Conservation (phyloP, 2,113 vertebrate species). For the Cyphomyrus plagiostoma region DNA sequence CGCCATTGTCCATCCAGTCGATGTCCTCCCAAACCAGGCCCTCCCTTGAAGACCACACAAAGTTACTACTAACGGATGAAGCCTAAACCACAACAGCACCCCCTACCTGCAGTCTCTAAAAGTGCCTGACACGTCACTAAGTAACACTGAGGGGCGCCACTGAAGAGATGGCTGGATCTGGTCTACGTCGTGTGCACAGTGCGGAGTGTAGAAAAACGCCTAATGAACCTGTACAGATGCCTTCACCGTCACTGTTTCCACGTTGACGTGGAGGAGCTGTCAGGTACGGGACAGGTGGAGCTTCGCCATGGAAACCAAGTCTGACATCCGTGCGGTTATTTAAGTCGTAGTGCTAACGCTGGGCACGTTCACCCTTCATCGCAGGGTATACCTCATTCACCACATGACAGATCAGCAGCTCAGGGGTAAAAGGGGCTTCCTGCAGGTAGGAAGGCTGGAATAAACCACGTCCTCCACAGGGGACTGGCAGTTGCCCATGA, state of each 20-base stretch:
- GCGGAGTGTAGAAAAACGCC: neutral
- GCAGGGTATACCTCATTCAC: neutral
- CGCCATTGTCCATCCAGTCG: constrained; percentile 95
- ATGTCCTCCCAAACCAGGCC: constrained; percentile 90
- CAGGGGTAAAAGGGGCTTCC: neutral
- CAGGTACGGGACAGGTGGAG: neutral
- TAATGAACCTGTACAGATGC: neutral
- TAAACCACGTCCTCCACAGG: neutral
- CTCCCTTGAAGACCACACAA: constrained; percentile 62
- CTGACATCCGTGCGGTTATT: neutral
- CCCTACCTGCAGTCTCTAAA: neutral
- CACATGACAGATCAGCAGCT: neutral
- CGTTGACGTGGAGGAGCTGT: neutral
- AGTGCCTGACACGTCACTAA: neutral
- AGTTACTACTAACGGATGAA: neutral
- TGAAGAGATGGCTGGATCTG: neutral
- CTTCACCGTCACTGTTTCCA: neutral
- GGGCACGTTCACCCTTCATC: neutral
- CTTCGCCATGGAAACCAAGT: neutral
- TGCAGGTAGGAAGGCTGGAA: neutral
- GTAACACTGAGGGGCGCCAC: neutral
- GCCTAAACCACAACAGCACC: neutral
- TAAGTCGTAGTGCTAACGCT: neutral
- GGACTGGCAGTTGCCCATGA: neutral
- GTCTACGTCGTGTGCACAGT: neutral